Evolutionary conservation across 2,113 vertebrate species (phyloP).

Genomic region (Lichenostomus cassidix): DNA sequence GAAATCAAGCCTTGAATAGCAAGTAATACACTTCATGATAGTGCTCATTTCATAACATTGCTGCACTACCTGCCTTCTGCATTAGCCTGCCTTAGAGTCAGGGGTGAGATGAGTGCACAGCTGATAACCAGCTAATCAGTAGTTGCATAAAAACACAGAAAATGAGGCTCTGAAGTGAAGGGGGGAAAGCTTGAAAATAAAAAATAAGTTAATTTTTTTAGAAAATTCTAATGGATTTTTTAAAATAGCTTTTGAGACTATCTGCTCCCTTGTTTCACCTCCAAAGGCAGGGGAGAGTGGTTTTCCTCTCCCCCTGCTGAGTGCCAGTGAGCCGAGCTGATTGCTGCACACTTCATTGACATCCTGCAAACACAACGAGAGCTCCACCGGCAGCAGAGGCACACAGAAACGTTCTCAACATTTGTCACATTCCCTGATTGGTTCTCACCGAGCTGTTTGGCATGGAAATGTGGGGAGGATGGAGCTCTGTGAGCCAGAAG

Average conservation of each 20-base stretch:
- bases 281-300: background rate
- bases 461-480: background rate
- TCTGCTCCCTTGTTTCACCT: background rate
- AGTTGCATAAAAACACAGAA: background rate
- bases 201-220: accelerated
- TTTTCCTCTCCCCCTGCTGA: background rate
- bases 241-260: background rate
- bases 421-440: conserved; percentile 35
- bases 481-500: background rate
- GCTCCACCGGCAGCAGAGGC: background rate
- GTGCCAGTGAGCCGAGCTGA: background rate
- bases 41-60: background rate
- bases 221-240: background rate
- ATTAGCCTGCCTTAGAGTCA: background rate
- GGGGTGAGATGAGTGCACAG: background rate
- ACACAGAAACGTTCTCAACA: background rate
- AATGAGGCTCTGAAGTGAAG: background rate
- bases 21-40: background rate
- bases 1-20: background rate
- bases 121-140: background rate
- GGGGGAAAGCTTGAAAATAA: background rate
- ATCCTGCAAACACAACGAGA: conserved; percentile 27
- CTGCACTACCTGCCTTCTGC: background rate
- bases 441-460: conserved; percentile 5
- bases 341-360: conserved; percentile 41